Percentiles rank a stretch among this genome's conserved stretches.
phyloP scores from a whole-genome alignment of 2,888 invertebrate genomes.

The Tiphia femorata region DNA sequence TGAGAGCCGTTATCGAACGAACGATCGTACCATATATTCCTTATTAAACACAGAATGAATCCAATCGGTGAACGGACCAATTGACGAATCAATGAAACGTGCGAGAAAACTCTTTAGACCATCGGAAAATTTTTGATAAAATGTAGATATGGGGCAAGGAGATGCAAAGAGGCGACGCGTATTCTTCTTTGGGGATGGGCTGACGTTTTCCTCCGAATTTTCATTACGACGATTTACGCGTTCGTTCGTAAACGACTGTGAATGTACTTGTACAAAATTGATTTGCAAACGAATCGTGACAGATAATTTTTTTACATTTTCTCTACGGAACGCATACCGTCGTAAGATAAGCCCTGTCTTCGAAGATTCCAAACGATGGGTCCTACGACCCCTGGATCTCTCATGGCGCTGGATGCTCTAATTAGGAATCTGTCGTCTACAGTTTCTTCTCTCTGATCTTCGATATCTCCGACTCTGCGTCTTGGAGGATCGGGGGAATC shows the following conservation, averaged over 20 bases:
- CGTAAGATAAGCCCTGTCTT: slow-evolving; percentile 72
- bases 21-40: too few species aligned
- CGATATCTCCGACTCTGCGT: slow-evolving; percentile 27
- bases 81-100: too few species aligned
- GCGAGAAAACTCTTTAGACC: too few species aligned
- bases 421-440: slow-evolving; percentile 67
- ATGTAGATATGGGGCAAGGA: too few species aligned
- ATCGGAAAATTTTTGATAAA: too few species aligned
- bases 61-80: too few species aligned
- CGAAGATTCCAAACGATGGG: slow-evolving; percentile 88
- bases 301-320: neutral
- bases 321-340: slow-evolving; percentile 54
- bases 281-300: neutral
- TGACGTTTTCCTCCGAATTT: too few species aligned
- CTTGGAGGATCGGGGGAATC: slow-evolving; percentile 58
- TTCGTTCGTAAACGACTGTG: slow-evolving; percentile 13
- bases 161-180: too few species aligned
- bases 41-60: too few species aligned
- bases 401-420: slow-evolving; percentile 78
- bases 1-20: slow-evolving; percentile 17
- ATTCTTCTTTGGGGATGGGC: too few species aligned
- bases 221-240: too few species aligned
- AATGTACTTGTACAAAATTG: neutral
- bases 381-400: slow-evolving; percentile 86
- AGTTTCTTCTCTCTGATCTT: slow-evolving; percentile 45